phyloP scores from a whole-genome alignment of 64 coral and sea anemone genomes.

The Pachyseris speciosa region DNA sequence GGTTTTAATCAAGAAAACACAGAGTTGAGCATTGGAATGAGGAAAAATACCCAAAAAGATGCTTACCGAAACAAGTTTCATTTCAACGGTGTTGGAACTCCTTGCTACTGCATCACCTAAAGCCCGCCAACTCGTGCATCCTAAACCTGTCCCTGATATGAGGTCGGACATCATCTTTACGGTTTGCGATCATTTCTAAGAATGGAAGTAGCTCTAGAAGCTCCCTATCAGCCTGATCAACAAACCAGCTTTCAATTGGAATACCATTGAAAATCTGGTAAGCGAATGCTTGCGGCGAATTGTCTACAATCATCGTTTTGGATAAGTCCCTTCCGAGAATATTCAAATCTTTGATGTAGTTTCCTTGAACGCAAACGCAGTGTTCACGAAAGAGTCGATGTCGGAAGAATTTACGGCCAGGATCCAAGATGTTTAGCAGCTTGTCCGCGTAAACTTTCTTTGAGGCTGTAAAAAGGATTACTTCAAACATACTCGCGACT shows the following conservation, averaged over 20 bases:
- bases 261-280: conserved; percentile 99
- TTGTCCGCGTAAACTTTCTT: conserved; percentile 99
- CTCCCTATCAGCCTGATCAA: conserved; percentile 91
- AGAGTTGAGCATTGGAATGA: background rate
- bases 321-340: conserved; percentile 95
- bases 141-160: conserved; percentile 98
- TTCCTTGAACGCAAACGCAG: conserved; percentile 98
- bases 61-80: background rate
- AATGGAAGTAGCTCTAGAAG: conserved; percentile 93
- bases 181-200: conserved; percentile 83
- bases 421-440: conserved; percentile 97
- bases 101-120: background rate
- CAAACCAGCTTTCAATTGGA: conserved; percentile 99
- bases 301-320: conserved; percentile 99
- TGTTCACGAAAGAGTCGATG: conserved; percentile 98
- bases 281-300: conserved; percentile 99
- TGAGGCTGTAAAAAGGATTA: conserved; percentile 99
- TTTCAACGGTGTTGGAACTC: background rate
- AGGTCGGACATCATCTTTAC: conserved; percentile 89
- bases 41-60: background rate
- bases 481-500: conserved; percentile 89
- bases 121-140: conserved; percentile 82
- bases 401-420: conserved; percentile 84
- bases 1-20: background rate
- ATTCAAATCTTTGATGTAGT: conserved; percentile 99